Conservation (phyloP, 2,113 vertebrate genomes). For the Ifrita kowaldi region DNA sequence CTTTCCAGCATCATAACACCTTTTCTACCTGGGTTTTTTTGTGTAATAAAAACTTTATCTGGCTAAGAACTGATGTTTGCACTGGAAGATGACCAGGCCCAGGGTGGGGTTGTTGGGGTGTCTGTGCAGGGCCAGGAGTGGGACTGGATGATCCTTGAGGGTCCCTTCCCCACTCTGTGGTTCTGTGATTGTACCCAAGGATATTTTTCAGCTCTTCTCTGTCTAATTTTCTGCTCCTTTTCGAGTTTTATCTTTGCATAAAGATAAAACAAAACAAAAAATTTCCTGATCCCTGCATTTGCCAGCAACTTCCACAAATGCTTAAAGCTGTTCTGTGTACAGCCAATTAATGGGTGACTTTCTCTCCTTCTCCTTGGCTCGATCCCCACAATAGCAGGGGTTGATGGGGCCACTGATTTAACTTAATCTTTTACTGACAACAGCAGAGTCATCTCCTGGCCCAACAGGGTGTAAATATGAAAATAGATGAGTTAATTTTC, state of each 20-base stretch:
- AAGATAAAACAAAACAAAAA: background rate
- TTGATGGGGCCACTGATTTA: background rate
- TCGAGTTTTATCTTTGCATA: background rate
- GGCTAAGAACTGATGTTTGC: background rate
- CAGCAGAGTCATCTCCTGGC: background rate
- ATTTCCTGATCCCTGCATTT: background rate
- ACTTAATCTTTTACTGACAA: background rate
- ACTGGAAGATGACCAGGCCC: background rate
- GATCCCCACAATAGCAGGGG: background rate
- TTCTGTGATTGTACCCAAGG: background rate
- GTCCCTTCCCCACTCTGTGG: background rate
- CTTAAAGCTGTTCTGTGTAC: background rate
- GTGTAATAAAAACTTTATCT: background rate
- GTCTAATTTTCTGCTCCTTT: background rate
- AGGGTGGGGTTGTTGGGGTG: background rate
- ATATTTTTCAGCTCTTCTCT: background rate
- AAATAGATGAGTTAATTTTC: conserved; percentile 38
- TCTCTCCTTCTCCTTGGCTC: background rate
- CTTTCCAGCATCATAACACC: background rate
- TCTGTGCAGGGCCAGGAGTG: background rate
- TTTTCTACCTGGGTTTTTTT: background rate
- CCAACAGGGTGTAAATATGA: background rate
- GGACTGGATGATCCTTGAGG: background rate
- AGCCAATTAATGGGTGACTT: background rate
- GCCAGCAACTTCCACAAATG: background rate